Evolutionary conservation across 2,113 vertebrate genomes (phyloP), one percentile per base, ranked within the genome.

Genomic region (Silurus meridionalis): DNA sequence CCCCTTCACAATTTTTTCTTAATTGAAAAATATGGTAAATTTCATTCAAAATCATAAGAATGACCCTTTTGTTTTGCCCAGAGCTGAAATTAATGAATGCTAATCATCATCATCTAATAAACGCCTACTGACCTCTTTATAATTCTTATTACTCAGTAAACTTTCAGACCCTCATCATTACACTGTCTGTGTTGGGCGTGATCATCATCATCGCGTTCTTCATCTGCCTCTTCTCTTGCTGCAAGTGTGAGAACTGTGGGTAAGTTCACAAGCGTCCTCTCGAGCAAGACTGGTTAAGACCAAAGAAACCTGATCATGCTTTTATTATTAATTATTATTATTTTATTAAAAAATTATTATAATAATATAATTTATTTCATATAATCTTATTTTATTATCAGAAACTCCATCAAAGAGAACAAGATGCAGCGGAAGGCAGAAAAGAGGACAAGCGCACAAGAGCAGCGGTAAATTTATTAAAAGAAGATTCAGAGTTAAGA

Each of bases 151-250:
- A 11, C 84, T 5, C 72, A 99, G 98, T 99, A 92, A 97, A 99
- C 93, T 99, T 99, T 52, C 96, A 98, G 95, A 95, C 92, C 0
- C 57, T 99, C 91, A 99, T 99, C 71, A 98, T 99, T 82, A 89
- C 96, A 0, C 89, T 99, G 93, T 95, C 97, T 0, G 97, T 98
- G 90, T 17, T 97, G 9, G 97, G 95, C 61, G 97, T 92, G 4
- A 4, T 91, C 0, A 15, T 98, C 66, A 94, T 99, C 69, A 91
- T 99, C 37, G 93, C 83, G 6, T 0, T 99, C 60, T n/a, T 95
- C 0, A 6, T 96, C 84, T 99, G 97, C 90, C 94, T 97, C 87
- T 98, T 95, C 93, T 95, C 94, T 90, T 98, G 95, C 91, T 99
- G 97, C 92, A 95, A 95, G 91, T 96, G 93, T 80, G 96, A 95